These are phyloP conservation scores for Campylorhamphus procurvoides DNA, from an alignment of 2,113 vertebrate species.

Conservation along the genomic window DNA sequence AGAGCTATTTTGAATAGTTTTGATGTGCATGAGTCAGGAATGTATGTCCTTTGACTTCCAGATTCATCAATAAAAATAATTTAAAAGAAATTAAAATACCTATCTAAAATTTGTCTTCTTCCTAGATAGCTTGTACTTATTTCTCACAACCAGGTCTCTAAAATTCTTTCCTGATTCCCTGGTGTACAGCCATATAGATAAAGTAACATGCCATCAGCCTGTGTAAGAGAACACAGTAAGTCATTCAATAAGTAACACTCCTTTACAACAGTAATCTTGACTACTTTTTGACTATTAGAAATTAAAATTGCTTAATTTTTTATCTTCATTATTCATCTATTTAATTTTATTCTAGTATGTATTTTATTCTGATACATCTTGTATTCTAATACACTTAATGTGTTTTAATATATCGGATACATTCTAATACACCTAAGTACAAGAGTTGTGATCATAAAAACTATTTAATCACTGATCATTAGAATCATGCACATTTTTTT, in stretches of 20 bases:
- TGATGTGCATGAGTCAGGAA: neutral
- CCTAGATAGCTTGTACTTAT: neutral
- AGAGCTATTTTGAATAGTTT: neutral
- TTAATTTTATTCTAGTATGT: neutral
- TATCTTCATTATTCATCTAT: neutral
- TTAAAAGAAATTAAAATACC: accelerated
- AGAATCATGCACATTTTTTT: neutral
- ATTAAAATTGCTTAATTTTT: neutral
- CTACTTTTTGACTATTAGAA: neutral
- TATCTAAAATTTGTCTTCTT: neutral
- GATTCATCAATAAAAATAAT: neutral
- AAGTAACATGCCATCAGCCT: neutral
- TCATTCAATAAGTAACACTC: neutral
- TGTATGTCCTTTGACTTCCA: neutral
- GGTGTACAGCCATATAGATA: neutral
- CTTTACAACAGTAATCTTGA: neutral
- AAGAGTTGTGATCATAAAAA: neutral
- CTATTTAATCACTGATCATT: neutral
- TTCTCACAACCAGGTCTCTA: neutral
- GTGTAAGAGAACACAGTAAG: neutral
- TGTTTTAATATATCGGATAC: neutral
- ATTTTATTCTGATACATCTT: neutral
- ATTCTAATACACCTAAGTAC: neutral
- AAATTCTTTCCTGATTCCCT: neutral
- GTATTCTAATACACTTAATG: neutral